Evolutionary conservation across 2,113 vertebrate genomes (phyloP).

Genomic region (Lepidiolamprologus cunningtoni): DNA sequence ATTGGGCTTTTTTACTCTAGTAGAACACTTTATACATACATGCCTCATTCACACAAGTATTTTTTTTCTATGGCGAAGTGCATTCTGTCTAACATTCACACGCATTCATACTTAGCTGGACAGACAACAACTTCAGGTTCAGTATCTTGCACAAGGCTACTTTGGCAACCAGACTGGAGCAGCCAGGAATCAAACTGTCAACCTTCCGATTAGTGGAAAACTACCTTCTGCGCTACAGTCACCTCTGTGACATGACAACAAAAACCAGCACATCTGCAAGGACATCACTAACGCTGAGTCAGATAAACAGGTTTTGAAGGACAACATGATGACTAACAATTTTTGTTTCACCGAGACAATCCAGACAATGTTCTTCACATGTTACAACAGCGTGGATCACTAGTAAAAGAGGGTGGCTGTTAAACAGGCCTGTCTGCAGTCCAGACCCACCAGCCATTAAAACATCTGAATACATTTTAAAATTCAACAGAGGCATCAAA

Average conservation of each 20-base stretch:
- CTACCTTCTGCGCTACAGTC: background rate
- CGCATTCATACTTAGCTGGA: background rate
- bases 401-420: background rate
- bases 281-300: rapidly evolving
- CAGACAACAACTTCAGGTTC: background rate
- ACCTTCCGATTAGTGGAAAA: background rate
- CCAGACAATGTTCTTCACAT: background rate
- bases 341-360: background rate
- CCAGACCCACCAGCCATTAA: background rate
- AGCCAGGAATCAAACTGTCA: background rate
- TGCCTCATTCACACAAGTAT: background rate
- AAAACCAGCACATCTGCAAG: background rate
- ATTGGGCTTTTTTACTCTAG: background rate
- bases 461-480: background rate
- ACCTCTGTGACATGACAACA: background rate
- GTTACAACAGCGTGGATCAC: background rate
- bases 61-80: background rate
- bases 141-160: background rate
- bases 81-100: background rate
- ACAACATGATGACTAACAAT: background rate
- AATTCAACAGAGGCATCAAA: background rate
- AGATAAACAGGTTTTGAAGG: background rate
- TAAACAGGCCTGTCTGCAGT: background rate
- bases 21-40: background rate
- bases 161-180: background rate